Conservation (phyloP, 1,140 invertebrate genomes). For the Nephotettix cincticeps region DNA sequence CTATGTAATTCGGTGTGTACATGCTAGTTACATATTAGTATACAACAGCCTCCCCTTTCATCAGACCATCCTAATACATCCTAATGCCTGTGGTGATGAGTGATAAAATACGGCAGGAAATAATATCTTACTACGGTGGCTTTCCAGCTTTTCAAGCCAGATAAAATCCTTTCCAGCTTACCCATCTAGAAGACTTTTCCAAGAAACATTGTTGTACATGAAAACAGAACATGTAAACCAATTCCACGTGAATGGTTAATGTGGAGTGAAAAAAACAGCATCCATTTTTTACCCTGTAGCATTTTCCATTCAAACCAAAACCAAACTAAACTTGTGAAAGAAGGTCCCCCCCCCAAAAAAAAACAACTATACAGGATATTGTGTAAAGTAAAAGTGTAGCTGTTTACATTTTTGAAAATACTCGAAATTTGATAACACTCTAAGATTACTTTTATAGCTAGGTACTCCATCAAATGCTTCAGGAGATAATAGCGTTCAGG, state of each 20-base stretch:
- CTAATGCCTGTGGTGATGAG: background rate
- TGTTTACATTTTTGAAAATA: too few relatives aligned
- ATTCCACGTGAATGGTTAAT: constrained; percentile 25
- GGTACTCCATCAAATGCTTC: too few relatives aligned
- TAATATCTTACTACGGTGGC: constrained; percentile 5
- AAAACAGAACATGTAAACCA: constrained; percentile 22
- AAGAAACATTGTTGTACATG: constrained; percentile 25
- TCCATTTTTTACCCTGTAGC: constrained; percentile 24
- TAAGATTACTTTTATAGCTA: too few relatives aligned
- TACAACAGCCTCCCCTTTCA: constrained; percentile 1
- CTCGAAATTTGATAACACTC: too few relatives aligned
- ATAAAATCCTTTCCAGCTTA: constrained; percentile 7
- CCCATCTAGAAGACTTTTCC: constrained; percentile 17
- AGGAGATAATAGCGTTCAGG: too few relatives aligned
- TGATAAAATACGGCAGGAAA: background rate
- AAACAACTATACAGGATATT: constrained; percentile 22
- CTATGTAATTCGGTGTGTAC: background rate
- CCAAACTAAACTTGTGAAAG: constrained; percentile 20
- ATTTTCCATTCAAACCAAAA: constrained; percentile 21
- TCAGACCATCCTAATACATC: too few relatives aligned
- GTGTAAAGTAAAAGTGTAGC: too few relatives aligned
- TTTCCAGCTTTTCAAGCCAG: background rate
- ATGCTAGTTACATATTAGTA: background rate
- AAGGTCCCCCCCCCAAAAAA: constrained; percentile 9
- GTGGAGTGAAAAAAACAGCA: constrained; percentile 26